Conservation (phyloP, 2,888 invertebrate species). For the Synergus gifuensis region DNA sequence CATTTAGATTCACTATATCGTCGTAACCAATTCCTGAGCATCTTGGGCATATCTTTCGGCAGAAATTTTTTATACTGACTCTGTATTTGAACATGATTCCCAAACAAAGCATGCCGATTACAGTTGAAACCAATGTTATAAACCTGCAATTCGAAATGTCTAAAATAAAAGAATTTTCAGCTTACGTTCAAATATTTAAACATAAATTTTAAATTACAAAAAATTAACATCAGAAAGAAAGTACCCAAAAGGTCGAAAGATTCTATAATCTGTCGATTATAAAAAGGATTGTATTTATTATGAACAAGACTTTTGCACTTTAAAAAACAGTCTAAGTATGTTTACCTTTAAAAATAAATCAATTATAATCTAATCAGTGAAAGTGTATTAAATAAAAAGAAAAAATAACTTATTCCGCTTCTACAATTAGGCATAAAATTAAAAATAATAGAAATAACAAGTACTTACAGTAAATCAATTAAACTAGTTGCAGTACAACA, state of each 20-base stretch:
- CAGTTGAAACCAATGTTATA: not conserved
- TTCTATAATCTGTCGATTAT: too few species aligned
- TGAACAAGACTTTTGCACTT: too few species aligned
- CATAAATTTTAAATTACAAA: too few species aligned
- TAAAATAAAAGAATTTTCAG: too few species aligned
- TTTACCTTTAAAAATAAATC: too few species aligned
- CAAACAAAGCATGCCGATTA: not conserved
- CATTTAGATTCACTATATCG: not conserved
- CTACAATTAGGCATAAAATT: not conserved
- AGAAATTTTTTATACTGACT: not conserved
- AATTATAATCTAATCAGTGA: not conserved
- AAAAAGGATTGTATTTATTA: too few species aligned
- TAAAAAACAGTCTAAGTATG: not conserved
- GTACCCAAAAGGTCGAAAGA: too few species aligned
- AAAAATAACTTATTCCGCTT: not conserved
- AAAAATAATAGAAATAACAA: not conserved
- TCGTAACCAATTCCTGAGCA: too few species aligned
- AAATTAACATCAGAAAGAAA: too few species aligned
- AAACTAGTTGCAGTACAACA: constrained; percentile 58
- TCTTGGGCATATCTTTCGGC: not conserved
- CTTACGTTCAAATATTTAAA: too few species aligned
- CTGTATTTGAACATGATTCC: not conserved
- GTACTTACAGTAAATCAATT: constrained; percentile 34
- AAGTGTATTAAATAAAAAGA: not conserved
- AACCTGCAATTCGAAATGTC: not conserved